A percentile compares a stretch with the other conserved stretches of the same genome.
These are phyloP conservation scores for Ascaphus truei DNA, from an alignment of 2,113 vertebrate species.

Conservation along the genomic window DNA sequence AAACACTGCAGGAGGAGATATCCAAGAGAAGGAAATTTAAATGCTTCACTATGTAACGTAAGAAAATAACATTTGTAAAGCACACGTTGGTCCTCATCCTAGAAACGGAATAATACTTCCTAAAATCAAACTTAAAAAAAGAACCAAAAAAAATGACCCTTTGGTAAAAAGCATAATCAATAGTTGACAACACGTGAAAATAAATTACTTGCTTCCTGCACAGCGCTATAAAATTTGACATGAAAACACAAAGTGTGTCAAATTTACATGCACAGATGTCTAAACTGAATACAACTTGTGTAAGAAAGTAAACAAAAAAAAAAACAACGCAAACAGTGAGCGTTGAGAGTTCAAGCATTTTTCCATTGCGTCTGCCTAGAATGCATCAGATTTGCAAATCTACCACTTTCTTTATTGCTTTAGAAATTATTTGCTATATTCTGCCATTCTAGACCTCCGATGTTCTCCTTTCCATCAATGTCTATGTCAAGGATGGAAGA, in stretches of 20 bases:
- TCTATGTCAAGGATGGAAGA: background rate
- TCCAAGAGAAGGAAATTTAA: slow-evolving; percentile 3
- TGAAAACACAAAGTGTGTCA: background rate
- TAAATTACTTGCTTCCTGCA: background rate
- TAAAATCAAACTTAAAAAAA: background rate
- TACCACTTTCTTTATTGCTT: background rate
- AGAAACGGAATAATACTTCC: slow-evolving; percentile 14
- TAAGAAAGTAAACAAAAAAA: background rate
- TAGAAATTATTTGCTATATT: background rate
- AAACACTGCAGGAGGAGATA: slow-evolving; percentile 29
- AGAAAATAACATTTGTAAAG: slow-evolving; percentile 37
- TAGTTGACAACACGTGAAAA: background rate
- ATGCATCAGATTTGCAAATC: too few species aligned
- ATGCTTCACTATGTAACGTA: slow-evolving; percentile 47
- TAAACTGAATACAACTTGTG: background rate
- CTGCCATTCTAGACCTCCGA: background rate
- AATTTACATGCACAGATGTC: slow-evolving; percentile 2
- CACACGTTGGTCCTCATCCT: slow-evolving; percentile 26
- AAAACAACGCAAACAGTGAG: background rate
- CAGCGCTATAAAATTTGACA: background rate
- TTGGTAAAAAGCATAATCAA: slow-evolving; percentile 13
- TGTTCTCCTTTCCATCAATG: background rate
- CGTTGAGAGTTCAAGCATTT: background rate
- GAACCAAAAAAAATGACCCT: slow-evolving; percentile 2
- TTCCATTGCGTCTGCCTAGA: background rate